phyloP scores from a whole-genome alignment of 1,140 invertebrate genomes.

The Trichonephila clavata region DNA sequence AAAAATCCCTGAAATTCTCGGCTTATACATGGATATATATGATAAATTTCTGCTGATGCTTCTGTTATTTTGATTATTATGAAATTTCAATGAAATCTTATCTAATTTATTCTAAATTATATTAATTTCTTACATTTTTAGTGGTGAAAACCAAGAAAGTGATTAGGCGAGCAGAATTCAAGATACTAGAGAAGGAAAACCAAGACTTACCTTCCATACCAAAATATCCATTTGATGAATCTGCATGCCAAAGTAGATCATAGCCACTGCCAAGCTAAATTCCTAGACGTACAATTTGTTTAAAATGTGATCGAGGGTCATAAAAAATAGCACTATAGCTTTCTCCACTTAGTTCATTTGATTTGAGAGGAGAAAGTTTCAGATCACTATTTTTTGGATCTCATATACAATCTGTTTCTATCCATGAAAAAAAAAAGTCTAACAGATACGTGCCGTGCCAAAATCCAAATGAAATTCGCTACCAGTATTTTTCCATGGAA shows the following conservation, averaged over 20 bases:
- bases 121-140: background rate
- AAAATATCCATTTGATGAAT: slow-evolving; percentile 44
- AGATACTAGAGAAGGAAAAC: slow-evolving; percentile 36
- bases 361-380: background rate
- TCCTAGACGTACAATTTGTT: background rate
- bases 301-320: background rate
- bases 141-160: slow-evolving; percentile 69
- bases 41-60: no score
- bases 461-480: background rate
- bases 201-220: slow-evolving; percentile 22
- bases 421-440: background rate
- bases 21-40: no score
- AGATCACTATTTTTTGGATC: background rate
- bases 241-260: slow-evolving; percentile 8
- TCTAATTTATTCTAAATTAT: background rate
- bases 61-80: background rate
- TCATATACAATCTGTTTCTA: background rate
- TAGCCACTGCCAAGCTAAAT: slow-evolving; percentile 30
- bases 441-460: background rate
- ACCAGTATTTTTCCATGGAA: slow-evolving; percentile 3
- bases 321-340: background rate
- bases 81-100: background rate
- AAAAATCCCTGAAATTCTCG: no score
- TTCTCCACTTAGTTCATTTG: background rate
- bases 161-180: slow-evolving; percentile 42